These are phyloP conservation scores for Hypothenemus hampei DNA, from an alignment of 1,140 invertebrate genomes.

Conservation along the genomic window DNA sequence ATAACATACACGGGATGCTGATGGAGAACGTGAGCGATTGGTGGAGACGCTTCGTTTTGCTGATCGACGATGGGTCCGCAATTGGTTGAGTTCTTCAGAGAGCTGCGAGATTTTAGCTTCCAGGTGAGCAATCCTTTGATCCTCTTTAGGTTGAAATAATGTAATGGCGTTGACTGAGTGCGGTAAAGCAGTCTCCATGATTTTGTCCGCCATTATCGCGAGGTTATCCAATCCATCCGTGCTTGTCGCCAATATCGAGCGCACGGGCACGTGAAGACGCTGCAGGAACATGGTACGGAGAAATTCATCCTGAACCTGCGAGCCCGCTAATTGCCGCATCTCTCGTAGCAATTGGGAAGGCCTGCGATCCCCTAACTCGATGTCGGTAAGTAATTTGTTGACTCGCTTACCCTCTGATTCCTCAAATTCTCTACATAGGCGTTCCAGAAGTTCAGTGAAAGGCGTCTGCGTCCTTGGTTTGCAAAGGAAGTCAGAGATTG, in stretches of 20 bases:
- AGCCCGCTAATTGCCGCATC: background rate
- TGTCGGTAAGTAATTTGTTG: background rate
- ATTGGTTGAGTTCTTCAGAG: too few species aligned
- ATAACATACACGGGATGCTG: background rate
- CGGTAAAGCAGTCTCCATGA: background rate
- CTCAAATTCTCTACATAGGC: too few species aligned
- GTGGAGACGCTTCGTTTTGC: too few species aligned
- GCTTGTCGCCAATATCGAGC: background rate
- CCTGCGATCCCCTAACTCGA: background rate
- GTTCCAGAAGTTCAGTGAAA: too few species aligned
- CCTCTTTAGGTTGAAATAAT: too few species aligned
- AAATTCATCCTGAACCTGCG: background rate
- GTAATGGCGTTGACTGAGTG: too few species aligned
- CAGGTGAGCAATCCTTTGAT: too few species aligned
- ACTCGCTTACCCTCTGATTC: background rate
- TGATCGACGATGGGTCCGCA: too few species aligned
- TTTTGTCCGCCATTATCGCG: background rate
- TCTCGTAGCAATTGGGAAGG: background rate
- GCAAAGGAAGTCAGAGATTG: background rate
- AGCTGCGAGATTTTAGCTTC: too few species aligned
- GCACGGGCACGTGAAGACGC: background rate
- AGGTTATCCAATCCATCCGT: background rate
- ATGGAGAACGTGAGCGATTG: background rate
- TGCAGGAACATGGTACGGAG: background rate
- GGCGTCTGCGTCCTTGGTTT: background rate